phyloP scores from a whole-genome alignment of 2,797 vertebrate genomes.

The Malurus leucopterus region DNA sequence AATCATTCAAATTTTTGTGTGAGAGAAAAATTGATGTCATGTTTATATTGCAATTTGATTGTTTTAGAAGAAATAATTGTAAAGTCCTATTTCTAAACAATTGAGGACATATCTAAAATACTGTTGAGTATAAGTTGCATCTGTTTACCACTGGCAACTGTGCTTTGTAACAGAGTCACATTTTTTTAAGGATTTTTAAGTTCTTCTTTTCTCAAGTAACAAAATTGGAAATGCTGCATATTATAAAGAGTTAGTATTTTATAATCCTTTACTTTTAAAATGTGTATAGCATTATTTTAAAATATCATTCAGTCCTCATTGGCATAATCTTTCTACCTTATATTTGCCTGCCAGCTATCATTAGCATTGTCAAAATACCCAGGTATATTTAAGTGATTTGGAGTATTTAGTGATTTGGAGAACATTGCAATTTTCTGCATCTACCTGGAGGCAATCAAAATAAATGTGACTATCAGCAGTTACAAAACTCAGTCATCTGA shows the following conservation, averaged over 20 bases:
- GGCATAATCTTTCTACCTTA: background rate
- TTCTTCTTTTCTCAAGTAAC: background rate
- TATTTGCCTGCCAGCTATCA: background rate
- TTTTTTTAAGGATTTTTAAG: background rate
- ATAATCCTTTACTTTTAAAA: background rate
- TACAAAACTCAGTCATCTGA: background rate
- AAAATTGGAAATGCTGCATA: background rate
- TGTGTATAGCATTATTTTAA: background rate
- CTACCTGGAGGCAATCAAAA: background rate
- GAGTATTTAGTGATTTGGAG: background rate
- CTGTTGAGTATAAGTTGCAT: background rate
- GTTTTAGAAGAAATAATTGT: background rate
- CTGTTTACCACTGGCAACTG: background rate
- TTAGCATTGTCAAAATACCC: background rate
- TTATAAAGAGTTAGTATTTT: background rate
- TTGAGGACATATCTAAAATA: background rate
- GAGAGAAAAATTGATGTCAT: background rate
- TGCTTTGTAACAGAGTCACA: background rate
- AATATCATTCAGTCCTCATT: background rate
- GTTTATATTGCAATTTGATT: background rate
- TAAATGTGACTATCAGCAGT: background rate
- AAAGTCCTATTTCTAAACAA: background rate
- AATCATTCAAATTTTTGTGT: background rate
- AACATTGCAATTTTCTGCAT: background rate
- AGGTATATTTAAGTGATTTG: background rate